Evolutionary conservation across 2,888 invertebrate species (phyloP).

Genomic region (Eilema caniola): DNA sequence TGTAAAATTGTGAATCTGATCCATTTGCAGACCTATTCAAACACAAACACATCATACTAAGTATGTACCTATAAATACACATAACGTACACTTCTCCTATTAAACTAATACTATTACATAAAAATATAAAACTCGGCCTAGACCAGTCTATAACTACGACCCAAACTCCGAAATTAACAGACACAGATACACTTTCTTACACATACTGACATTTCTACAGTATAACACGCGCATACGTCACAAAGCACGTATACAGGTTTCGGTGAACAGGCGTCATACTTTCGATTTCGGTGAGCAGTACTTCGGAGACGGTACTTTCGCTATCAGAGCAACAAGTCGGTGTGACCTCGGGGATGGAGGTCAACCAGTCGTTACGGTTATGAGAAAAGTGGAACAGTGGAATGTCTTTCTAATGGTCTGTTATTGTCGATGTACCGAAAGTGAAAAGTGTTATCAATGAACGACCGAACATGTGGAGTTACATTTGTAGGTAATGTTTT

Average conservation of each 20-base stretch:
- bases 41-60: neutral
- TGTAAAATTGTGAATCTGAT: neutral
- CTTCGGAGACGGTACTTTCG: slow-evolving; percentile 45
- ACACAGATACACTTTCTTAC: neutral
- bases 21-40: neutral
- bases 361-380: slow-evolving; percentile 25
- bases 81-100: neutral
- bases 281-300: slow-evolving; percentile 44
- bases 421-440: neutral
- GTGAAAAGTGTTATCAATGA: neutral
- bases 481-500: neutral
- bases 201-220: slow-evolving; percentile 17
- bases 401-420: slow-evolving; percentile 9
- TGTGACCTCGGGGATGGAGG: slow-evolving; percentile 35
- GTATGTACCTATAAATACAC: neutral
- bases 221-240: neutral
- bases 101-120: neutral
- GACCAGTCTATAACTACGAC: neutral
- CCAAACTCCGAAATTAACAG: neutral
- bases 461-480: neutral
- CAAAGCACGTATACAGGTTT: slow-evolving; percentile 13
- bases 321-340: slow-evolving; percentile 47
- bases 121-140: neutral
- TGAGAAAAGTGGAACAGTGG: slow-evolving; percentile 29
- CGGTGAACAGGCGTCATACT: slow-evolving; percentile 31